phyloP scores from a whole-genome alignment of 2,888 invertebrate genomes.

The Ophraella communa region DNA sequence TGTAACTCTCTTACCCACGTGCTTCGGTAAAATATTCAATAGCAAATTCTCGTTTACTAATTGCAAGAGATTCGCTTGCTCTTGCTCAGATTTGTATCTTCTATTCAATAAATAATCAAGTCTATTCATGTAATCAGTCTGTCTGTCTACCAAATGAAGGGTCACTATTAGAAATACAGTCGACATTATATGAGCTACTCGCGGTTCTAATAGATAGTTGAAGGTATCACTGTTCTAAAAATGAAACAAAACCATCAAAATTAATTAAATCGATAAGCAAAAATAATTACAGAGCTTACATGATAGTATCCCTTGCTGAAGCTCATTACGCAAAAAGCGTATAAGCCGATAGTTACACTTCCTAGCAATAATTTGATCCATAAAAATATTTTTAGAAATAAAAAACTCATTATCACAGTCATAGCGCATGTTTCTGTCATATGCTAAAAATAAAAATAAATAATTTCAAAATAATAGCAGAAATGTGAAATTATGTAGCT shows the following conservation, averaged over 20 bases:
- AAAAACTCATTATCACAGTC: conserved; percentile 73
- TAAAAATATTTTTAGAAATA: conserved; percentile 86
- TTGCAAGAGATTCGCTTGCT: conserved; percentile 84
- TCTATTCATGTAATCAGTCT: conserved; percentile 87
- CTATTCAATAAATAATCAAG: conserved; percentile 83
- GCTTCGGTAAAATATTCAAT: conserved; percentile 90
- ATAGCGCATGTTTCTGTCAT: conserved; percentile 75
- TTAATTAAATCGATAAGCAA: neutral
- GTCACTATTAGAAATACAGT: conserved; percentile 77
- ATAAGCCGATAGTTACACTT: conserved; percentile 68
- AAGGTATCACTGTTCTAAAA: conserved; percentile 71
- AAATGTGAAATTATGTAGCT: too few relatives aligned
- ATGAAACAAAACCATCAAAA: conserved; percentile 49
- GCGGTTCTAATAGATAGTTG: conserved; percentile 72
- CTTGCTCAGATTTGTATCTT: conserved; percentile 78
- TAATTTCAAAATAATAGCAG: too few relatives aligned
- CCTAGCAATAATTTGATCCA: conserved; percentile 80
- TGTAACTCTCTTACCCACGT: conserved; percentile 91
- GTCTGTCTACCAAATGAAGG: conserved; percentile 85
- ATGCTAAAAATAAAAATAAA: conserved; percentile 66
- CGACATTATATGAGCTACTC: conserved; percentile 75
- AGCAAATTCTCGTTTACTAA: conserved; percentile 87
- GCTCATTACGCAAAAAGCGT: conserved; percentile 73
- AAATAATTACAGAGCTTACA: too few relatives aligned
- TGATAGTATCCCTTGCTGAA: conserved; percentile 61